Conservation (phyloP, 2,797 vertebrate species). For the Pelochelys cantorii region DNA sequence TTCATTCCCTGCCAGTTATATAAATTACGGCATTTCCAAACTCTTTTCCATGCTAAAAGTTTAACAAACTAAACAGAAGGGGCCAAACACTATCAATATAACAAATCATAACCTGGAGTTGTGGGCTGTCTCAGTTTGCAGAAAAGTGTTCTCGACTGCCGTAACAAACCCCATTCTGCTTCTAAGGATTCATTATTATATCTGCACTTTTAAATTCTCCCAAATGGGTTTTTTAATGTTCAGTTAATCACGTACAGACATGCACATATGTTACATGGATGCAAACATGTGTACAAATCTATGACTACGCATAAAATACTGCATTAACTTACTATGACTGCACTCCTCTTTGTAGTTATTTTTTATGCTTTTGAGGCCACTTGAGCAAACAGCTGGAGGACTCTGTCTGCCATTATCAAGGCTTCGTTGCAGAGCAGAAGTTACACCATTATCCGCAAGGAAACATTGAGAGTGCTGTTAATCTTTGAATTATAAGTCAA, state of each 20-base stretch:
- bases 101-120: not conserved
- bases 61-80: not conserved
- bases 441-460: not conserved
- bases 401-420: not conserved
- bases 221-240: fast-evolving
- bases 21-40: not conserved
- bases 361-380: not conserved
- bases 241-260: not conserved
- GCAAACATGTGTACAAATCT: not conserved
- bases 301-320: not conserved
- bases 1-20: slow-evolving; percentile 13
- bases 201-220: not conserved
- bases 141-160: not conserved
- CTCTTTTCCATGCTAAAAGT: not conserved
- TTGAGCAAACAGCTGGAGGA: not conserved
- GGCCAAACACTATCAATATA: not conserved
- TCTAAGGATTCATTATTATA: not conserved
- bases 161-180: not conserved
- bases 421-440: not conserved
- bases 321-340: not conserved
- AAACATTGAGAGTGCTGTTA: not conserved
- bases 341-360: not conserved
- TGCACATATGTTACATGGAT: not conserved
- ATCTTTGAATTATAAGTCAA: not conserved
- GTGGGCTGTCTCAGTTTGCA: not conserved